phyloP scores from a whole-genome alignment of 2,113 vertebrate species.

The Shinisaurus crocodilurus region DNA sequence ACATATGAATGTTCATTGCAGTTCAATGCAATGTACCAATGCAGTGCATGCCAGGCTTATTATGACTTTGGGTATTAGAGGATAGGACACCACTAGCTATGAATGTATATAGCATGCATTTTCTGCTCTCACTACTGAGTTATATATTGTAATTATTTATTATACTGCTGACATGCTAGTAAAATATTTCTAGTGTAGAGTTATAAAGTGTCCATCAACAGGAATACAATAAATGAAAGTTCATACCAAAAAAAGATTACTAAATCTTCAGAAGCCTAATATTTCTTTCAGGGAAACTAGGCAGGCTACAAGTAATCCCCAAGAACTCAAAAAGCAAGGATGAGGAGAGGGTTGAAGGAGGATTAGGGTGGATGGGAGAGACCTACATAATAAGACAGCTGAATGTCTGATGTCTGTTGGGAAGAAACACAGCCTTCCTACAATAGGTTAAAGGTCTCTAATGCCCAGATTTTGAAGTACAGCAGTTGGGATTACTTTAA shows the following conservation, averaged over 20 bases:
- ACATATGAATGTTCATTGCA: neutral
- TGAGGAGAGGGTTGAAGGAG: neutral
- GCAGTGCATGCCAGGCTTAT: neutral
- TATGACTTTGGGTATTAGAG: neutral
- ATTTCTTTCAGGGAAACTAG: neutral
- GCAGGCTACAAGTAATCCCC: neutral
- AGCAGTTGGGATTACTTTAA: neutral
- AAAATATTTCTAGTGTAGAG: neutral
- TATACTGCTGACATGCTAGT: neutral
- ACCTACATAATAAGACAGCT: neutral
- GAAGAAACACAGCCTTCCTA: neutral
- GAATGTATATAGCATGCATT: constrained; percentile 6
- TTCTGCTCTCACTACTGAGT: neutral
- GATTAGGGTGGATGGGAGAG: too few relatives aligned
- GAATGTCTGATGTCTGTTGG: neutral
- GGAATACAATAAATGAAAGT: neutral
- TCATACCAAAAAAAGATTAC: constrained; percentile 1
- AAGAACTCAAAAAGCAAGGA: neutral
- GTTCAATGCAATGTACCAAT: constrained; percentile 16
- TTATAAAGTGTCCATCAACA: neutral
- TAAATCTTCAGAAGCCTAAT: neutral
- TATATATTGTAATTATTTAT: neutral
- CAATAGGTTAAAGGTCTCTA: neutral
- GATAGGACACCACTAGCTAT: fast-evolving
- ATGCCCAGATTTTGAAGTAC: neutral